A percentile compares a stretch with the other conserved stretches of the same genome.
These are phyloP conservation scores for Arbacia lixula DNA, from an alignment of 53 echinoderm and acorn worm genomes.

Conservation along the genomic window DNA sequence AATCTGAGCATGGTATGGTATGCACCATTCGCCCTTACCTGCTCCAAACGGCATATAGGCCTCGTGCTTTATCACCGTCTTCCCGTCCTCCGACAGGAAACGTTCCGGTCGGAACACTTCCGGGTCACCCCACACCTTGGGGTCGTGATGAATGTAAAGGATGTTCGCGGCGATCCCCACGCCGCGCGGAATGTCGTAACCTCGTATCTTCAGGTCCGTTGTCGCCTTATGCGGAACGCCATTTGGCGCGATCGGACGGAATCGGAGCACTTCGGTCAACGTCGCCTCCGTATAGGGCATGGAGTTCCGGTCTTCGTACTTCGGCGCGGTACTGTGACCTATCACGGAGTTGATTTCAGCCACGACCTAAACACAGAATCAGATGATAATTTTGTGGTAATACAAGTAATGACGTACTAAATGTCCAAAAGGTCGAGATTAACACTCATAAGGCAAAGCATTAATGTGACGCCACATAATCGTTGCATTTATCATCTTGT, in stretches of 20 bases:
- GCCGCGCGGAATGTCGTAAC: conserved; percentile 49
- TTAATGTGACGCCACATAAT: too few species aligned
- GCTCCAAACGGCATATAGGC: conserved; percentile 42
- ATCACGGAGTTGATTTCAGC: conserved; percentile 11
- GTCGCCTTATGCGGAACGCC: conserved; percentile 47
- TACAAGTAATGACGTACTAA: too few species aligned
- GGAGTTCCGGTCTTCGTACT: neutral
- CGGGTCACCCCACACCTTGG: conserved; percentile 55
- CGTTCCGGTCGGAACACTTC: conserved; percentile 57
- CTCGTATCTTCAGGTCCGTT: conserved; percentile 5
- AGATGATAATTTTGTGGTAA: too few species aligned
- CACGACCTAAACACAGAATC: neutral
- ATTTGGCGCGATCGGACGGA: conserved; percentile 30
- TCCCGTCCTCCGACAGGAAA: conserved; percentile 50
- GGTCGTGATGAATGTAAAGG: conserved; percentile 59
- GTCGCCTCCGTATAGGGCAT: conserved; percentile 57
- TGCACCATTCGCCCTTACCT: conserved; percentile 12
- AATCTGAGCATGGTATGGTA: too few species aligned
- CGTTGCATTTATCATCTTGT: too few species aligned
- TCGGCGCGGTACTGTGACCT: neutral
- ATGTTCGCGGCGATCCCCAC: conserved; percentile 33
- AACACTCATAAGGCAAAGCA: too few species aligned
- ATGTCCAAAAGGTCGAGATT: too few species aligned
- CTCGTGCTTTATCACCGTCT: neutral
- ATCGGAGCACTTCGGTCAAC: conserved; percentile 45